Conservation (phyloP, 2,888 invertebrate species). For the Mesochorus sp. region DNA sequence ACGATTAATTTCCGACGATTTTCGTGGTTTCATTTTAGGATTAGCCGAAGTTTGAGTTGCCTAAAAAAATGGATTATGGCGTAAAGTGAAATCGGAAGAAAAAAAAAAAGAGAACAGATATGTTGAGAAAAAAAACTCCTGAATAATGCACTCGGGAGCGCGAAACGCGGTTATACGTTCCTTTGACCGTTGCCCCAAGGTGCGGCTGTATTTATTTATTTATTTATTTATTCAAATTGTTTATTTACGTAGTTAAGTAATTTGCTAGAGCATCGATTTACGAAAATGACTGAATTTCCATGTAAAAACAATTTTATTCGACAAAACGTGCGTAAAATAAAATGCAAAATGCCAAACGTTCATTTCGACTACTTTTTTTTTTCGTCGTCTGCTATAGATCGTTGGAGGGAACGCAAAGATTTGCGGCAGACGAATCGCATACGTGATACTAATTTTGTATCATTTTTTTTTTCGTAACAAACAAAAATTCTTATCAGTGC, state of each 20-base stretch:
- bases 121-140: conserved; percentile 21
- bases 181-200: conserved; percentile 26
- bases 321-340: neutral
- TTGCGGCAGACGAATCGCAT: neutral
- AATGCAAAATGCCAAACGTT: neutral
- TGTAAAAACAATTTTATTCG: neutral
- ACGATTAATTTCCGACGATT: too few species aligned
- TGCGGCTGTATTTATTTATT: conserved; percentile 55
- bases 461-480: neutral
- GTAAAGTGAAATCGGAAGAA: neutral
- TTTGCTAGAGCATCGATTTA: neutral
- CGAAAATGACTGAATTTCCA: neutral
- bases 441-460: neutral
- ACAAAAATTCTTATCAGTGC: conserved; percentile 28
- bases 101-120: neutral
- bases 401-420: neutral
- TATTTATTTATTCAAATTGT: conserved; percentile 32
- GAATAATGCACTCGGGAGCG: conserved; percentile 31
- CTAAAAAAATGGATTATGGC: neutral
- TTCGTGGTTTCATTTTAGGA: too few species aligned
- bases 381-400: too few species aligned
- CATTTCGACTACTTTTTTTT: too few species aligned
- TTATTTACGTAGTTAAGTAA: conserved; percentile 14
- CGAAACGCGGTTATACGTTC: conserved; percentile 56
- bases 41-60: conserved; percentile 1